Evolutionary conservation across 2,888 invertebrate species (phyloP).

Genomic region (Drosophila longiperda): DNA sequence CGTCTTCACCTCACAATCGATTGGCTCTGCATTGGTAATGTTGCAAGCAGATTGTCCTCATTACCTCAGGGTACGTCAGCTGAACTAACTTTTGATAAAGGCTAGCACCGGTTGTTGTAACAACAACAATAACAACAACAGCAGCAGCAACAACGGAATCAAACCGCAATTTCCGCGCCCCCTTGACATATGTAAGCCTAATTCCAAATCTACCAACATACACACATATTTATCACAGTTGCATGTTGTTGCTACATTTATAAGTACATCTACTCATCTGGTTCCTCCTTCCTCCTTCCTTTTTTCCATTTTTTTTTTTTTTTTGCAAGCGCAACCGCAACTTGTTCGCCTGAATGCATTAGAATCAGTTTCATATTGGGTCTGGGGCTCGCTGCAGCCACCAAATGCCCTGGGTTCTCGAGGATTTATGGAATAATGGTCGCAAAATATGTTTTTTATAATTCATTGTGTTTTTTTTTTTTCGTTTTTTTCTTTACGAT

Average conservation of each 20-base stretch:
- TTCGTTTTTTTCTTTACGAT: slow-evolving; percentile 34
- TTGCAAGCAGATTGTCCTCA: slow-evolving; percentile 56
- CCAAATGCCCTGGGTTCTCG: slow-evolving; percentile 37
- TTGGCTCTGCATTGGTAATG: slow-evolving; percentile 16
- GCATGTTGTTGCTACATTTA: slow-evolving; percentile 54
- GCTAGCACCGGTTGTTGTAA: slow-evolving; percentile 24
- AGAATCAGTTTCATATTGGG: slow-evolving; percentile 58
- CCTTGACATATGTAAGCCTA: slow-evolving; percentile 73
- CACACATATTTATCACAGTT: slow-evolving; percentile 9
- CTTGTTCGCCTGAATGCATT: slow-evolving; percentile 78
- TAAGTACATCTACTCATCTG: slow-evolving; percentile 25
- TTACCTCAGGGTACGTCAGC: slow-evolving; percentile 58
- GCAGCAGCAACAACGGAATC: slow-evolving; percentile 36
- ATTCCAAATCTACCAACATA: slow-evolving; percentile 21
- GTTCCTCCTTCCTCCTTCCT: slow-evolving; percentile 10
- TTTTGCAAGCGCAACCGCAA: slow-evolving; percentile 43
- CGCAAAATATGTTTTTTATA: slow-evolving; percentile 63
- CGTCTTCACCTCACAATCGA: slow-evolving; percentile 16
- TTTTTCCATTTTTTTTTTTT: not conserved
- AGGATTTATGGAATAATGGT: slow-evolving; percentile 74
- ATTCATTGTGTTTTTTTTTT: slow-evolving; percentile 23
- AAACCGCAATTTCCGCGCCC: slow-evolving; percentile 66
- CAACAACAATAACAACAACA: not conserved
- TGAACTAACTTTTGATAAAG: slow-evolving; percentile 45
- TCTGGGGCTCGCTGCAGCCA: slow-evolving; percentile 33